A percentile compares a stretch with the other conserved stretches of the same genome.
phyloP scores from a whole-genome alignment of 2,113 vertebrate genomes.

The Brachyhypopomus occidentalis region DNA sequence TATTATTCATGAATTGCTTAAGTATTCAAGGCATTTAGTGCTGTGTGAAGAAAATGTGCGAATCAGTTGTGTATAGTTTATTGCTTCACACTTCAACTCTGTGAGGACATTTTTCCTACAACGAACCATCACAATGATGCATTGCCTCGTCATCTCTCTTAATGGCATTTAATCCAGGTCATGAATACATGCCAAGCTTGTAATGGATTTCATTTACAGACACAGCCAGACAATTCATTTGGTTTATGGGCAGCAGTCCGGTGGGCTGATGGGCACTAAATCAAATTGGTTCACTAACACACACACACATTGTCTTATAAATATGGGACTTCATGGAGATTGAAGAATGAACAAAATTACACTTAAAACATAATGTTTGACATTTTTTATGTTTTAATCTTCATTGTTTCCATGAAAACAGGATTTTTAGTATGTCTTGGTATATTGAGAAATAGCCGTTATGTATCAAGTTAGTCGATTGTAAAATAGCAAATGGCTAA shows the following conservation, averaged over 20 bases:
- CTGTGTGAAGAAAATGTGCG: neutral
- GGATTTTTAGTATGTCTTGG: neutral
- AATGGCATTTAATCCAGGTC: slow-evolving; percentile 48
- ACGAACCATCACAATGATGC: slow-evolving; percentile 41
- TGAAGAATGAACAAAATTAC: neutral
- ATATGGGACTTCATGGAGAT: slow-evolving; percentile 27
- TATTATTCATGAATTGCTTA: neutral
- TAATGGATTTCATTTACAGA: slow-evolving; percentile 49
- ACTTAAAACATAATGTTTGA: neutral
- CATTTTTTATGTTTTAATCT: neutral
- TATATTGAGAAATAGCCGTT: too few relatives aligned
- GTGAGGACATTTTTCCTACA: slow-evolving; percentile 8
- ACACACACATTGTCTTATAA: neutral
- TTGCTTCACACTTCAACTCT: slow-evolving; percentile 34
- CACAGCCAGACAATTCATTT: slow-evolving; percentile 44
- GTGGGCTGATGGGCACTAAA: slow-evolving; percentile 33
- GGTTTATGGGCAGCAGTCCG: slow-evolving; percentile 30
- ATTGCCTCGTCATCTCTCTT: slow-evolving; percentile 37
- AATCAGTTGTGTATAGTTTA: slow-evolving; percentile 19
- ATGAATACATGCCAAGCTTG: slow-evolving; percentile 47
- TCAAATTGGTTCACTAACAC: slow-evolving; percentile 31
- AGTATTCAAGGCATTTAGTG: neutral
- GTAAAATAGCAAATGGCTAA: too few relatives aligned
- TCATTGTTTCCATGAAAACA: neutral
- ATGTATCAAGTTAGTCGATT: too few relatives aligned